Evolutionary conservation across 2,113 vertebrate species (phyloP), one percentile per base, ranked within the genome.

Genomic region (Psilopsiagon aurifrons): DNA sequence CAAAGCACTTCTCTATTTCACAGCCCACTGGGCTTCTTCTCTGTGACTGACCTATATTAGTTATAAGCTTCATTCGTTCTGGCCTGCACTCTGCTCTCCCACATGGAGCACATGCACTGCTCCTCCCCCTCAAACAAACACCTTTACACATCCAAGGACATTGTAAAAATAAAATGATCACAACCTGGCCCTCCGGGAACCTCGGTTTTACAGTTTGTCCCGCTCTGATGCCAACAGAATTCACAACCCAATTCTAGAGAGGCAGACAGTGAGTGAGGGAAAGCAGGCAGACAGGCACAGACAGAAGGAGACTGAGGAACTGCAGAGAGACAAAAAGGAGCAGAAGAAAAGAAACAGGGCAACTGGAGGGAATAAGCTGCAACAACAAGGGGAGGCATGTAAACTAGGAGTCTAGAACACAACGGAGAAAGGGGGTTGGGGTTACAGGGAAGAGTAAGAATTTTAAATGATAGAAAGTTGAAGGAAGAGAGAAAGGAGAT

Each of bases 101-200:
- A 92, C 89, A 88, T 55, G 88, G 96, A 88, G 91, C 91, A 91
- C 67, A 91, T 54, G 33, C 68, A 83, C 70, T 68, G 70, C 97
- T 96, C 97, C 95, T 96, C 96, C 96, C 96, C 94, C 95, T 96
- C 82, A 94, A 95, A 95, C 80, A 97, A 96, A 97, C 97, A 97
- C 96, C 95, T 95, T 95, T 85, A 91, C 93, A 97, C 85, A 95
- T 92, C 96, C 98, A 98, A 98, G 98, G 98, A 98, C 97, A 54
- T 83, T 95, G 95, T 97, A 98, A 98, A 98, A 98, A 98, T 98
- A 98, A 98, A 98, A 97, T 74, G 75, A 98, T 97, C 97, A 93
- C 95, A 97, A 95, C 76, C 81, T 73, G 90, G 95, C 90, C 98
- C 96, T 84, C 92, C 0, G 98, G 97, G 98, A 98, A 82, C 96